These are phyloP conservation scores for Caenorhabditis angaria DNA, from an alignment of 2,888 invertebrate genomes.

Conservation along the genomic window DNA sequence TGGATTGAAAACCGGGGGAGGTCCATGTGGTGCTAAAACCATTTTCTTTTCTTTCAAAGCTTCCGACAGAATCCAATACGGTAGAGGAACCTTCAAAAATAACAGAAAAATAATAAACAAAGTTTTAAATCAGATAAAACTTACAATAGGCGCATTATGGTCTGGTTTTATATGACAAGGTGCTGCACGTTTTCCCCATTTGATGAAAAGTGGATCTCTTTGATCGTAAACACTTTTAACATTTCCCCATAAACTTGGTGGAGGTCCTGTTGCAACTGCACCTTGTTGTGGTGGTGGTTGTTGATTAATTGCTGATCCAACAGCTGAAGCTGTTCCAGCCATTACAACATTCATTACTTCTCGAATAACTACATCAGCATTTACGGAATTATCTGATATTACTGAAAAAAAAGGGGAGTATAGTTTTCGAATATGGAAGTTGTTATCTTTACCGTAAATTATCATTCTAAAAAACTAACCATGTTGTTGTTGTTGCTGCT, in stretches of 20 bases:
- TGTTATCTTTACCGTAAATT: not conserved
- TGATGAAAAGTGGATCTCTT: constrained; percentile 46
- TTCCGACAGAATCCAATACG: constrained; percentile 52
- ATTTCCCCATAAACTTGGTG: constrained; percentile 62
- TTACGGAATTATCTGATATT: constrained; percentile 12
- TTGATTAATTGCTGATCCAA: constrained; percentile 14
- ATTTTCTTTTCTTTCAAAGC: constrained; percentile 56
- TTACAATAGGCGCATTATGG: constrained; percentile 8
- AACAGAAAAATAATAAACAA: not conserved
- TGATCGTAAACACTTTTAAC: constrained; percentile 48
- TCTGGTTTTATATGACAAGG: constrained; percentile 41
- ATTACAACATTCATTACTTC: constrained; percentile 51
- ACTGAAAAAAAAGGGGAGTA: constrained; percentile 1
- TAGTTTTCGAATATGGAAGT: not conserved
- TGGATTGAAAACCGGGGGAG: constrained; percentile 24
- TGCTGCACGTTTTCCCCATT: constrained; percentile 53
- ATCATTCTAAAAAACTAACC: not conserved
- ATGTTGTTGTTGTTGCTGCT: constrained; percentile 8
- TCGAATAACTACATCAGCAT: constrained; percentile 40
- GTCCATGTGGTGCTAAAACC: constrained; percentile 49
- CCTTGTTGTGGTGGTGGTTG: constrained; percentile 21
- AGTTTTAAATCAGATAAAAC: too few relatives aligned
- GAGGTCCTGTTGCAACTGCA: constrained; percentile 18
- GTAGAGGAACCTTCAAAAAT: constrained; percentile 31
- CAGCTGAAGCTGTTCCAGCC: constrained; percentile 33